phyloP scores from a whole-genome alignment of 2,888 invertebrate genomes.

The Pediacus dermestoides region DNA sequence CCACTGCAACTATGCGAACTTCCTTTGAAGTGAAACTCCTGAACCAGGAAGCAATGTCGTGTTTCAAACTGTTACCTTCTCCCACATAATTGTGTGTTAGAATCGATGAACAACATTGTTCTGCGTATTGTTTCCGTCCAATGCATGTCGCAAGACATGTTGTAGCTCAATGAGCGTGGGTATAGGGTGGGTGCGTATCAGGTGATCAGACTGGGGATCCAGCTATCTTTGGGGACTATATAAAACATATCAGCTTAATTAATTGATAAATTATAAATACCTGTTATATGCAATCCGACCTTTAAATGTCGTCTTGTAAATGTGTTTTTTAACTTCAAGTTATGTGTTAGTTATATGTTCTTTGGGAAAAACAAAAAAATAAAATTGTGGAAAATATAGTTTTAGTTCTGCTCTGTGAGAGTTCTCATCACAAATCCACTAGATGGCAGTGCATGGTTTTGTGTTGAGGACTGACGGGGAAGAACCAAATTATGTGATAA shows the following conservation, averaged over 20 bases:
- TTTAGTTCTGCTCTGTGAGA: too few relatives aligned
- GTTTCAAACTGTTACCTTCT: too few relatives aligned
- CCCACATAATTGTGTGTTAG: too few relatives aligned
- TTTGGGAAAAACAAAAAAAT: slow-evolving; percentile 28
- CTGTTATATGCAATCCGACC: slow-evolving; percentile 53
- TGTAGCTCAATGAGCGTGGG: slow-evolving; percentile 49
- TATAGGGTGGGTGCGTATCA: slow-evolving; percentile 50
- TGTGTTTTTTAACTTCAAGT: slow-evolving; percentile 47
- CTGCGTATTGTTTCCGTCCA: slow-evolving; percentile 53
- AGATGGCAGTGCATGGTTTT: slow-evolving; percentile 6
- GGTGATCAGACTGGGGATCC: slow-evolving; percentile 46
- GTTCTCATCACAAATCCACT: too few relatives aligned
- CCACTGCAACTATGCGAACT: too few relatives aligned
- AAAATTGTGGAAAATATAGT: not conserved
- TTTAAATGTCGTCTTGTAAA: slow-evolving; percentile 52
- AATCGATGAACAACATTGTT: slow-evolving; percentile 28
- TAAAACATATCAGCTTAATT: slow-evolving; percentile 71
- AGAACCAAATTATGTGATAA: slow-evolving; percentile 44
- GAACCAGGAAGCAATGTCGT: too few relatives aligned
- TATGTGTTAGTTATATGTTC: slow-evolving; percentile 45
- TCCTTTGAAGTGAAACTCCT: too few relatives aligned
- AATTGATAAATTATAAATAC: slow-evolving; percentile 47
- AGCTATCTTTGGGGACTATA: slow-evolving; percentile 62
- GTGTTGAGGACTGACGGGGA: slow-evolving; percentile 24
- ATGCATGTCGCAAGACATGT: slow-evolving; percentile 34